Base-by-base conservation (phyloP, 2,888 invertebrate genomes). In the Andrena praecox region DNA sequence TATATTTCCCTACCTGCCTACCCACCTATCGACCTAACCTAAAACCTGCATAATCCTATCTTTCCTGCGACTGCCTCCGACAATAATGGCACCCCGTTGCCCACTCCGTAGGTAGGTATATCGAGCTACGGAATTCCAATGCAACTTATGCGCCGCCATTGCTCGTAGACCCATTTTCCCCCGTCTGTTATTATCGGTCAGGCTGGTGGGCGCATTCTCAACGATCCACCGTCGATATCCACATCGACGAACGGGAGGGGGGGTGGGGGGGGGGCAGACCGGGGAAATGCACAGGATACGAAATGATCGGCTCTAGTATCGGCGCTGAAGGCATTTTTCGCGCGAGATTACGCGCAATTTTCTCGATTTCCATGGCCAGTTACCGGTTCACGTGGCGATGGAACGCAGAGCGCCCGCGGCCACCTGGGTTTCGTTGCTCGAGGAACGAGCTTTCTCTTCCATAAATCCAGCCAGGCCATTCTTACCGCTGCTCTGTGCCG, bases 361-460 rank as follows among this genome's bases (percentile, higher is more conserved):
- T 63, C 80, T 63, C 12, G 54, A 62, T 59, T 64, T 63, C 54
- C 48, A 63, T 33, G 31, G 29, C 4, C 35, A 27, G 54, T 20
- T 6, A 42, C 31, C 54, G 56, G 62, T 79, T 80, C 80, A 68
- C 80, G 72, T 72, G 80, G 50, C 50, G n/a, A n/a, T 27, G 62
- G 71, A 67, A 71, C 71, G 80, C 24, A 35, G 67, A 79, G 33
- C 31, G 62, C 70, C 42, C 66, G 42, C 56, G 50, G 71, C 52
- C 71, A 62, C 59, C 48, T 5, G 48, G 79, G 71, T 80, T 80
- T 80, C 72, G 80, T 73, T 68, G 69, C 59, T 73, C 81, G 66
- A 16, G 60, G 80, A 80, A 81, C 74, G 81, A 66, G 81, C 81
- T 82, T 82, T 82, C 81, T 82, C 81, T 75, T 82, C 82, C 74